Evolutionary conservation across 2,113 vertebrate species (phyloP), one percentile per base, ranked within the genome.

Genomic region (Rhegmatorhina hoffmannsi): DNA sequence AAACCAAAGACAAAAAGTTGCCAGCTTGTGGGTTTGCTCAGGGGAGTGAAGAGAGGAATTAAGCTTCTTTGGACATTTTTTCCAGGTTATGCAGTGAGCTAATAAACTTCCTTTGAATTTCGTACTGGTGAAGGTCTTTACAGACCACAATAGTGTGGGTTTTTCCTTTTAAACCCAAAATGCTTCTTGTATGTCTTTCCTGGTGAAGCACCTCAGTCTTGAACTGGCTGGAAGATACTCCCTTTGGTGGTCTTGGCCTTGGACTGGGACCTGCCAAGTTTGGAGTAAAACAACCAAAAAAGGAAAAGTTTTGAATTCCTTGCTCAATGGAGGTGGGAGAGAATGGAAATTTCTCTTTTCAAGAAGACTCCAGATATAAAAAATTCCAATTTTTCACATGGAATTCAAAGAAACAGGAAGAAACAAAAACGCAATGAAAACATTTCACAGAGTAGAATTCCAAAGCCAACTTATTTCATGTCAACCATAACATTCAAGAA

Each of bases 61-160:
- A 95, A 96, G 80, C 82, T 89, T 78, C 91, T 95, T 87, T 84
- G 91, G 91, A 80, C 82, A 76, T 84, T 87, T 95, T 95, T 73
- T 90, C 87, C 72, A 77, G 55, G 84, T 95, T 94, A 86, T 47
- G 56, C 33, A 95, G 59, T 67, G 59, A 94, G 77, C 36, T 93
- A 94, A 94, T 84, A 93, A 92, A 86, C n/a, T 69, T 59, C 36
- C 23, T 89, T 94, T 95, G 62, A 91, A 85, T 95, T 84, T 50
- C 53, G 69, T 56, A 17, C 76, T 59, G 58, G 68, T 91, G 40
- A 76, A 89, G 81, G 56, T 55, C 68, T 90, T 90, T 44, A 75
- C 33, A 67, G 52, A 77, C 13, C 34, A 49, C 38, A 64, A 6
- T 40, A 76, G 55, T 76, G 38, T 14, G 5, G 29, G 3, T 40